Evolutionary conservation across 1,140 invertebrate genomes (phyloP), one percentile per base, ranked within the genome.

Genomic region (Acyrthosiphon pisum): DNA sequence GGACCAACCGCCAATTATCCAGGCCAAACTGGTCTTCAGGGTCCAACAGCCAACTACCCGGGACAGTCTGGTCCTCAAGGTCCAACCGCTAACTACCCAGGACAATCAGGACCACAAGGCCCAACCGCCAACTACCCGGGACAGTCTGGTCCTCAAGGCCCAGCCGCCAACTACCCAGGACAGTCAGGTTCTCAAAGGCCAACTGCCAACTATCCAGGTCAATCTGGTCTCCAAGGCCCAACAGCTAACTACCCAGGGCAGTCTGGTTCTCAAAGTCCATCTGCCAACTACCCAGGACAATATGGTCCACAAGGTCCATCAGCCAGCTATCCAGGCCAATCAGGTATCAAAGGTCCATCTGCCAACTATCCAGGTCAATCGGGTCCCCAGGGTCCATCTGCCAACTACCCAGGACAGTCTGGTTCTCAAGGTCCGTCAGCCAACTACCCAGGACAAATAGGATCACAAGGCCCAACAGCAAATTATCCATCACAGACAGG

Each of bases 401-500:
- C 86, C 14, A 94, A 91, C 50, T 94, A 94, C 94, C 94, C 94
- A 84, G 94, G 94, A 90, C 94, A 94, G 84, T 95, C 95, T 83
- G 95, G 96, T 87, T n/a, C n/a, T n/a, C n/a, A n/a, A 93, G 94
- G 94, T 41, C 94, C 94, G 93, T 88, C 93, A 92, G 92, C 94
- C 90, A 94, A 94, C 94, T 94, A 94, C 84, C 94, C 94, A 56
- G 94, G 95, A 91, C 94, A 94, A 89, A 95, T 95, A 92, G 95
- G 96, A 76, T 94, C 94, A 35, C 93, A 94, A 93, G 95, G 94
- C 46, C 94, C 94, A 44, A 90, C 89, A 23, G 90, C 86, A 18
- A 94, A 91, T 50, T 94, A 94, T 94, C 94, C 94, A 84, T 94
- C 94, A 90, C 94, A 94, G 86, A 95, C 95, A 84, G 95, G 96